phyloP scores from a whole-genome alignment of 2,113 vertebrate species.

The Rhinoderma darwinii region DNA sequence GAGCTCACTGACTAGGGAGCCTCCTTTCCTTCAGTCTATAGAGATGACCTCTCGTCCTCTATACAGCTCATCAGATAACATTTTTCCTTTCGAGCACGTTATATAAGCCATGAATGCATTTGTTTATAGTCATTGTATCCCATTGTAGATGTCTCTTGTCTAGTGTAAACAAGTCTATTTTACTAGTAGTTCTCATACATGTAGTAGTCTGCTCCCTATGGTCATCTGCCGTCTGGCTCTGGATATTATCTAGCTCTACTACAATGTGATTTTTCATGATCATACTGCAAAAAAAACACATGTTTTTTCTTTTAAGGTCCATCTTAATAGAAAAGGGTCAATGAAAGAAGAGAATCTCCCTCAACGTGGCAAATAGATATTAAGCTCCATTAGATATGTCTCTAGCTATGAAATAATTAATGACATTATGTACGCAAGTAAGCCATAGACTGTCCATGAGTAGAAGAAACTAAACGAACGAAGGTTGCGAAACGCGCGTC shows the following conservation, averaged over 20 bases:
- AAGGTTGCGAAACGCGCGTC: too few relatives aligned
- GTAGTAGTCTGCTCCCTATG: background rate
- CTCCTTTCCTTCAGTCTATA: background rate
- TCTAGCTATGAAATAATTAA: background rate
- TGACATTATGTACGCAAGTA: background rate
- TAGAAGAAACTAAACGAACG: too few relatives aligned
- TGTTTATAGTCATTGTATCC: slow-evolving; percentile 28
- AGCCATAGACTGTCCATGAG: too few relatives aligned
- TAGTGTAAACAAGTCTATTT: slow-evolving; percentile 26
- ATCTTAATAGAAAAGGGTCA: background rate
- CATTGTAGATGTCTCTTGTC: background rate
- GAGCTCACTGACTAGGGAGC: background rate
- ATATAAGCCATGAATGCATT: background rate
- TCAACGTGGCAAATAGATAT: background rate
- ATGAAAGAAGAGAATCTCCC: background rate
- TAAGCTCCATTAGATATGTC: background rate
- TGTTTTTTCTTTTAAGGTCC: background rate
- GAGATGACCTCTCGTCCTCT: background rate
- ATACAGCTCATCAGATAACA: slow-evolving; percentile 11
- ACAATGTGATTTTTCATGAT: background rate
- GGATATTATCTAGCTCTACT: background rate
- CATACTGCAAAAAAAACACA: background rate
- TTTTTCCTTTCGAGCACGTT: background rate
- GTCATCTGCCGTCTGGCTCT: background rate
- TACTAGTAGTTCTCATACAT: background rate